Evolutionary conservation across 2,888 invertebrate species (phyloP), one percentile per base, ranked within the genome.

Genomic region (Tyria jacobaeae): DNA sequence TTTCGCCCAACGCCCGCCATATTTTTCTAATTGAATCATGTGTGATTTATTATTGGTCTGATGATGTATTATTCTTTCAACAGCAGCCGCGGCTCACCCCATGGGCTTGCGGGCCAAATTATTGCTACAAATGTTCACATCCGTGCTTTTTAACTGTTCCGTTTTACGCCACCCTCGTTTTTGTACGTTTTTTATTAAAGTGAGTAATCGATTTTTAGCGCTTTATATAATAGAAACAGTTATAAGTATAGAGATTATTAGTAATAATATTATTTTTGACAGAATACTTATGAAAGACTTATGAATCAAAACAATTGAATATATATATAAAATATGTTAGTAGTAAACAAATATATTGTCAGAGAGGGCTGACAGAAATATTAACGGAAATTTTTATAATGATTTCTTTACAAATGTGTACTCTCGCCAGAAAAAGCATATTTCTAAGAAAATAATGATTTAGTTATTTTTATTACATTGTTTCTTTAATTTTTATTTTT

Each of bases 61-160:
- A 93, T 94, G 94, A 94, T 94, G 94, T 90, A 93, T 94, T 92
- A 93, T 93, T 92, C 92, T 93, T 92, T 93, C 93, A 93, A 85
- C 89, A 86, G 84, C 93, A 93, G 89, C 91, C 91, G 92, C 73
- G 90, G 86, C 90, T 83, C 89, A 87, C 91, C 92, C 91, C 87
- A 87, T 81, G 82, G 84, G 87, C 85, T 90, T 90, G 90, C 78
- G 90, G 91, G 82, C 84, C 89, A 82, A 89, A 91, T 93, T 92
- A 91, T 92, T 89, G 89, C 90, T 89, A 89, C 91, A 90, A 93
- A 92, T 91, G 90, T 88, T 90, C 90, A 85, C 88, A 87, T 89
- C 85, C 90, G 88, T 83, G 87, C 84, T 88, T 89, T 90, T 91
- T 89, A 89, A 90, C 89, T 86, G 88, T 82, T 81, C 78, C 82